Evolutionary conservation across 2,797 vertebrate species (phyloP), one percentile per base, ranked within the genome.

Genomic region (Coccyzus lansbergi): DNA sequence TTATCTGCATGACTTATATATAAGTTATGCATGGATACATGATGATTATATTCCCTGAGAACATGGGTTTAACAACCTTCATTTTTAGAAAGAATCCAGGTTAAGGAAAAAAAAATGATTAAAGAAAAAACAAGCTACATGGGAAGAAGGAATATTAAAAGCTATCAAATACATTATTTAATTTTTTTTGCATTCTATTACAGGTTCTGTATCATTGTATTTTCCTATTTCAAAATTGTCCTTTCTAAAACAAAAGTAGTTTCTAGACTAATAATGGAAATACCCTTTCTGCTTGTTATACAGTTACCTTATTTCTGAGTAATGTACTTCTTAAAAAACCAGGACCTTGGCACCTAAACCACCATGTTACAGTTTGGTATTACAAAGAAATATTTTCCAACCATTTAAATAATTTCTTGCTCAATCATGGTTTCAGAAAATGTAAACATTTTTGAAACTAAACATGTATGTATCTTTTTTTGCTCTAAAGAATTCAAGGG

Each of bases 401-500:
- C 76, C 74, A 94, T 53, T 69, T 60, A 95, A 96, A 76, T 80
- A 86, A 89, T 97, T 97, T 97, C 56, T 94, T 13, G 2, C 79
- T 96, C 94, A 52, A 40, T 91, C 78, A 92, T 83, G 49, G 86
- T 97, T 97, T 96, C 91, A 96, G 64, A 95, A 96, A 96, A 92
- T 97, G 82, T 91, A 96, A 96, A 94, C 76, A 93, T 55, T 95
- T 96, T 97, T 97, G 90, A 93, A 94, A 94, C 70, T 58, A 89
- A 96, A 92, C 9, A 81, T 80, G 60, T 93, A 17, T 95, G 36
- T 89, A 76, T 92, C 33, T 76, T 92, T 96, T 91, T 94, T 90
- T 92, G 81, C 94, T 96, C 92, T 95, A 91, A 97, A 93, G 82
- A 97, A 95, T 92, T 96, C 92, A 98, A 97, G 92, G 94, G 89